phyloP scores from a whole-genome alignment of 1,140 invertebrate genomes.

The Melipona quadrifasciata region DNA sequence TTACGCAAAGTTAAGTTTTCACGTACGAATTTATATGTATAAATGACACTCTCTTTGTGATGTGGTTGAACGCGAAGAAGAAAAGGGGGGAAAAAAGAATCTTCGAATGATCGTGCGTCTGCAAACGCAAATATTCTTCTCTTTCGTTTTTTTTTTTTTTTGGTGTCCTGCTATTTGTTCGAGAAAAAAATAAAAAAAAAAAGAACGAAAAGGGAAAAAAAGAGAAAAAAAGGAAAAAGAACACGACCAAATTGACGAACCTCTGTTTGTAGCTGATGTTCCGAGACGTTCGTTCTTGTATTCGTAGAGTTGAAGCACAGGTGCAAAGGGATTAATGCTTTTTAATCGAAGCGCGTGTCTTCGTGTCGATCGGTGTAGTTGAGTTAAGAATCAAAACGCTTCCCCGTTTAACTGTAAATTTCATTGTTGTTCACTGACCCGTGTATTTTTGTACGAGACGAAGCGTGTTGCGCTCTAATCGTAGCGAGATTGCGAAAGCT shows the following conservation, averaged over 20 bases:
- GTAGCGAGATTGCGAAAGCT: background rate
- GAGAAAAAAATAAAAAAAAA: no score
- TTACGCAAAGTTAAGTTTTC: slow-evolving; percentile 44
- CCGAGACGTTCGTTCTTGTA: slow-evolving; percentile 9
- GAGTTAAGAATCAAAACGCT: slow-evolving; percentile 10
- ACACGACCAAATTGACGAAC: slow-evolving; percentile 10
- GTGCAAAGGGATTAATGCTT: slow-evolving; percentile 33
- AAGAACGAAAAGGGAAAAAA: background rate
- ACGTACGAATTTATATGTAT: slow-evolving; percentile 53
- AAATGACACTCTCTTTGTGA: slow-evolving; percentile 38
- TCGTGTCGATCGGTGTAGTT: slow-evolving; percentile 8
- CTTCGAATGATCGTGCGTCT: slow-evolving; percentile 5
- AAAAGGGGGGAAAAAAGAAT: background rate
- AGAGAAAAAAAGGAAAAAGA: background rate
- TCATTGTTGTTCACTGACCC: slow-evolving; percentile 21
- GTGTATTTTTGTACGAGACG: slow-evolving; percentile 1
- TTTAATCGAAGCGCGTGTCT: slow-evolving; percentile 4
- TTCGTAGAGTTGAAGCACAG: background rate
- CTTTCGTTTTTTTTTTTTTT: slow-evolving; percentile 14
- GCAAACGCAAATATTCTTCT: background rate
- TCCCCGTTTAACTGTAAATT: slow-evolving; percentile 3
- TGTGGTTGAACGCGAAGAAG: background rate
- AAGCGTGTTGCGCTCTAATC: background rate
- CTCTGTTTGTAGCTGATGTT: background rate
- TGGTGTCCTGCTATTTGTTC: background rate